phyloP scores from a whole-genome alignment of 2,797 vertebrate genomes.

The Tinamus major region DNA sequence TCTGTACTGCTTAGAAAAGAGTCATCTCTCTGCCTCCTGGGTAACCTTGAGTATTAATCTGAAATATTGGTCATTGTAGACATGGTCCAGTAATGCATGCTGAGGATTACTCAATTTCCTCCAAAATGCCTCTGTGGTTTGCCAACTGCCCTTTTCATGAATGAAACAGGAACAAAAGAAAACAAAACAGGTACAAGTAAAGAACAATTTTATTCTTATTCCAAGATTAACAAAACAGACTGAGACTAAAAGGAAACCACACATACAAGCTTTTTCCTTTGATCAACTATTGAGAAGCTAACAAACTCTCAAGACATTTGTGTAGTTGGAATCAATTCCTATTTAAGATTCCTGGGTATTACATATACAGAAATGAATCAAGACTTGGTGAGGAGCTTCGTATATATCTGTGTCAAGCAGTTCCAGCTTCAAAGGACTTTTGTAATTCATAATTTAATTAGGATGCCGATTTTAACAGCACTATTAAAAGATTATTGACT shows the following conservation, averaged over 20 bases:
- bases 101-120: conserved; percentile 17
- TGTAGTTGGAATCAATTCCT: neutral
- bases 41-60: neutral
- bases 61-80: neutral
- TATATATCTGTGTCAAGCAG: conserved; percentile 25
- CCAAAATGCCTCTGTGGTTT: neutral
- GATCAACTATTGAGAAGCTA: conserved; percentile 12
- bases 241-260: conserved; percentile 16
- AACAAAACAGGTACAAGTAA: neutral
- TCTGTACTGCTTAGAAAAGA: neutral
- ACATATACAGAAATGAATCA: conserved; percentile 49
- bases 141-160: neutral
- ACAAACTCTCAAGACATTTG: neutral
- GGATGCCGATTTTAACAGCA: conserved; percentile 16
- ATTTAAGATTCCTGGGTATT: conserved; percentile 36
- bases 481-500: conserved; percentile 54
- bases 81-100: neutral
- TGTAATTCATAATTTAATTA: conserved; percentile 53
- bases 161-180: neutral
- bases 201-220: neutral
- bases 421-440: conserved; percentile 9
- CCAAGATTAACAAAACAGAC: conserved; percentile 36
- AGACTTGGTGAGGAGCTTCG: neutral
- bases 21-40: neutral
- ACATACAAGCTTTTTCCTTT: conserved; percentile 13